Evolutionary conservation across 2,888 invertebrate genomes (phyloP).

Genomic region (Callyntrura guangdongensis): DNA sequence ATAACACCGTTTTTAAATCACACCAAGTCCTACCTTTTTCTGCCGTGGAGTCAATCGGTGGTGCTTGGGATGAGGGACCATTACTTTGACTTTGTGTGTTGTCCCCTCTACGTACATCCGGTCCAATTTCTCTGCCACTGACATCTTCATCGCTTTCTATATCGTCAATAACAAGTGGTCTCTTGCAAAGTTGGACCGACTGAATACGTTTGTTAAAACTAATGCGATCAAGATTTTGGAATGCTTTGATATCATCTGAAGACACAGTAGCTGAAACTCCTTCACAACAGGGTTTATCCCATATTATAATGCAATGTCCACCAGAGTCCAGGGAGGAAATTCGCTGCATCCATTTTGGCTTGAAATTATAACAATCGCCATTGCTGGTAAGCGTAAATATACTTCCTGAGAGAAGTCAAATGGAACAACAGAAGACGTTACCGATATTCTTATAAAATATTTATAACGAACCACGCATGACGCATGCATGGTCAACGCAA

Average conservation of each 20-base stretch:
- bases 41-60: background rate
- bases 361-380: slow-evolving; percentile 66
- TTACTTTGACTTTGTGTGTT: background rate
- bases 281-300: slow-evolving; percentile 20
- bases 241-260: background rate
- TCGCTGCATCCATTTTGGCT: slow-evolving; percentile 54
- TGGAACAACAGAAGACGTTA: too few relatives aligned
- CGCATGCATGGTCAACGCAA: too few relatives aligned
- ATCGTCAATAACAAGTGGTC: background rate
- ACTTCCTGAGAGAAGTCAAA: slow-evolving; percentile 48
- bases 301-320: slow-evolving; percentile 32
- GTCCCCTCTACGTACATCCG: slow-evolving; percentile 1
- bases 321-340: slow-evolving; percentile 37
- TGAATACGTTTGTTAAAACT: slow-evolving; percentile 36
- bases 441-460: too few relatives aligned
- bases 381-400: slow-evolving; percentile 30
- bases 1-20: too few relatives aligned
- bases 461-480: too few relatives aligned
- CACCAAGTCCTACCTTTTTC: slow-evolving; percentile 30
- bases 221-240: slow-evolving; percentile 21
- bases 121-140: background rate
- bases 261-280: background rate
- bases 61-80: background rate
- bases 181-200: slow-evolving; percentile 14
- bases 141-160: background rate